Percentiles rank a stretch among this genome's conserved stretches.
These are phyloP conservation scores for Drosophila miranda DNA, from an alignment of 1,140 invertebrate species.

Conservation along the genomic window DNA sequence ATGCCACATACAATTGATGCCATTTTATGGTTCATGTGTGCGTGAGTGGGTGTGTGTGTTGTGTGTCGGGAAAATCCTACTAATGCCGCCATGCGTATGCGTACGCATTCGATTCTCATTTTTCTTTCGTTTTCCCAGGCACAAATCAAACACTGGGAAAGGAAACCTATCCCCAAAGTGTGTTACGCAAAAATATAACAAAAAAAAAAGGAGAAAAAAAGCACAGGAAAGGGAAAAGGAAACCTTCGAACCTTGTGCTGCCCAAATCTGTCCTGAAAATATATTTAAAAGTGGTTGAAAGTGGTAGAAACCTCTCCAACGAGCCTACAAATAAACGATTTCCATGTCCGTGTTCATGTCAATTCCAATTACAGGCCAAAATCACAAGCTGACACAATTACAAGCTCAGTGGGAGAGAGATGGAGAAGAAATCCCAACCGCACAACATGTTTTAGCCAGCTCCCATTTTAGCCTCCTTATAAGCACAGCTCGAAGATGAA, in stretches of 20 bases:
- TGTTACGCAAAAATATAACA: too few relatives aligned
- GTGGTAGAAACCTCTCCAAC: too few relatives aligned
- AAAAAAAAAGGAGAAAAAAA: not conserved
- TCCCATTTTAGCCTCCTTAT: not conserved
- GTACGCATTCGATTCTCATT: conserved; percentile 66
- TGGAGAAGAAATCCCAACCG: conserved; percentile 14
- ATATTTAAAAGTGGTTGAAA: conserved; percentile 6
- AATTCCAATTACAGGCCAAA: conserved; percentile 36
- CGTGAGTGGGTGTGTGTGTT: conserved; percentile 30
- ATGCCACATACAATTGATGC: conserved; percentile 64
- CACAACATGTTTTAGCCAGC: conserved; percentile 15
- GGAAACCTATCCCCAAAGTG: too few relatives aligned
- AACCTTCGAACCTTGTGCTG: conserved; percentile 41
- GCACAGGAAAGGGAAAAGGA: conserved; percentile 5
- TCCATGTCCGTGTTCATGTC: conserved; percentile 20
- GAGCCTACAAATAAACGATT: conserved; percentile 15
- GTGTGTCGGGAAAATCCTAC: conserved; percentile 56
- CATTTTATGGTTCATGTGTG: conserved; percentile 53
- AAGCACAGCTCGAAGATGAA: conserved; percentile 34
- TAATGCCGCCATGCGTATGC: conserved; percentile 73
- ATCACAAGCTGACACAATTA: too few relatives aligned
- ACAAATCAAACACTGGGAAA: conserved; percentile 63
- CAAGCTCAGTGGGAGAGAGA: too few relatives aligned
- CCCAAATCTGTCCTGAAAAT: not conserved
- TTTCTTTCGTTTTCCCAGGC: conserved; percentile 62